phyloP scores from a whole-genome alignment of 2,797 vertebrate genomes.

The Leptatherina wallacei region DNA sequence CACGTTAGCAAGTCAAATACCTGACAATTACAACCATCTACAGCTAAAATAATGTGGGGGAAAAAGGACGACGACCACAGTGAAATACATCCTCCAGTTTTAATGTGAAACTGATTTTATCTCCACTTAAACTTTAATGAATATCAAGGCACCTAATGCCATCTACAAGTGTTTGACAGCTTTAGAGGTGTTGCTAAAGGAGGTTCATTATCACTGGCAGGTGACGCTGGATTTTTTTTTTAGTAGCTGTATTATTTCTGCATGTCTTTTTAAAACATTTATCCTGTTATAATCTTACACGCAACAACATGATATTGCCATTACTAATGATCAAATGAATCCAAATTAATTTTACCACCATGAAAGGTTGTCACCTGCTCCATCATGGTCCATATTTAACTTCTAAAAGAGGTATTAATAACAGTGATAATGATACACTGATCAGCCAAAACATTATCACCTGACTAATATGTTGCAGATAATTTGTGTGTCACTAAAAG shows the following conservation, averaged over 20 bases:
- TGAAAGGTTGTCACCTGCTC: background rate
- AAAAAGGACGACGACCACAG: background rate
- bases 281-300: background rate
- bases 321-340: background rate
- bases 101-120: background rate
- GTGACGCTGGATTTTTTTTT: too few relatives aligned
- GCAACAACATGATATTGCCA: background rate
- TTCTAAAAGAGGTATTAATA: background rate
- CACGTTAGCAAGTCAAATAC: constrained; percentile 57
- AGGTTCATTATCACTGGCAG: too few relatives aligned
- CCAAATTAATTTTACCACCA: background rate
- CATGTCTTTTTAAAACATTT: background rate
- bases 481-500: background rate
- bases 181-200: too few relatives aligned
- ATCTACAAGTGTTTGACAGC: too few relatives aligned
- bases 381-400: background rate
- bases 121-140: too few relatives aligned
- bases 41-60: constrained; percentile 6
- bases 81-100: background rate
- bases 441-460: too few relatives aligned
- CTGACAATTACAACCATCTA: constrained; percentile 38
- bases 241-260: background rate
- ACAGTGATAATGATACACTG: too few relatives aligned
- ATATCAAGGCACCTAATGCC: too few relatives aligned
- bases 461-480: background rate